Percentiles rank a stretch among this genome's conserved stretches.
phyloP scores from a whole-genome alignment of 53 echinoderm and acorn worm species.

The Echinarachnius parma region DNA sequence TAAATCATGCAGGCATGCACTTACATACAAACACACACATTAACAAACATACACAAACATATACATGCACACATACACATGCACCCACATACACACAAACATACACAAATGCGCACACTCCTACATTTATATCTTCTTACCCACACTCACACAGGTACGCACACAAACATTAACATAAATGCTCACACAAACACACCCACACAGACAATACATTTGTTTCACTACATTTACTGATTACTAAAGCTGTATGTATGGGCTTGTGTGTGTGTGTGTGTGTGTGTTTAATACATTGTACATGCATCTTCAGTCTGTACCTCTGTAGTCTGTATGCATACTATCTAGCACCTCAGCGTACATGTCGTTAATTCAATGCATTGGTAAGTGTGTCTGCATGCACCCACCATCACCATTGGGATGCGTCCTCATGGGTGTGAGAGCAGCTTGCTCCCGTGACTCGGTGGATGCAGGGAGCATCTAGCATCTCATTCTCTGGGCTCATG shows the following conservation, averaged over 20 bases:
- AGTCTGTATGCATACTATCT: background rate
- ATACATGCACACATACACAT: too few species aligned
- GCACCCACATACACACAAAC: too few species aligned
- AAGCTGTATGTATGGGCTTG: background rate
- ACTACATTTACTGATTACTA: background rate
- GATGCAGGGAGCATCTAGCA: background rate
- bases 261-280: too few species aligned
- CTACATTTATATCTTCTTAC: background rate
- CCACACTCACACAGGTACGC: too few species aligned
- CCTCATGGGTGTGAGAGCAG: background rate
- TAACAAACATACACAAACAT: too few species aligned
- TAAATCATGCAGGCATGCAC: background rate
- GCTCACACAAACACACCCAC: too few species aligned
- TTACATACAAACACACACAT: too few species aligned
- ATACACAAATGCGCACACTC: background rate
- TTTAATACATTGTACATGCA: too few species aligned
- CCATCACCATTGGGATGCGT: background rate
- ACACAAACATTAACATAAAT: too few species aligned
- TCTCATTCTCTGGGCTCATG: slow-evolving; percentile 12
- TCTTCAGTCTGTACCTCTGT: background rate
- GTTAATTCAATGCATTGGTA: background rate
- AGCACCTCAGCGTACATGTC: background rate
- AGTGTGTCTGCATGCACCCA: background rate
- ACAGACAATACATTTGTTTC: too few species aligned
- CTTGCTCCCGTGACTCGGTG: background rate